Percentiles rank a stretch among this genome's conserved stretches.
Evolutionary conservation across 2,888 invertebrate genomes (phyloP).

Genomic region (Criorhina ranunculi): DNA sequence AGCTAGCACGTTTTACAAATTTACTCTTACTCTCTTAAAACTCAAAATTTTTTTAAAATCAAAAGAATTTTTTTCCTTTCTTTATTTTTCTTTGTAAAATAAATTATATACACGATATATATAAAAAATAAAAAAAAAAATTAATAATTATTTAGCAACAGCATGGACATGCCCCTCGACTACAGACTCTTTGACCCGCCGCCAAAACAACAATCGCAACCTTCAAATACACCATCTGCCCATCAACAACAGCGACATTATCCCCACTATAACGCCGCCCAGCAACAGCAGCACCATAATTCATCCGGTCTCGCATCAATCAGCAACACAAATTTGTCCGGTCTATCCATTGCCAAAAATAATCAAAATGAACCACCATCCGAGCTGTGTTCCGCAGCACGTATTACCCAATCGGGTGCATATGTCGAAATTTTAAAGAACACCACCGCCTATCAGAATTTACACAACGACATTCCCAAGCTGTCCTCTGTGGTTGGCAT

Average conservation of each 20-base stretch:
- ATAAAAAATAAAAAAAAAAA: too few species aligned
- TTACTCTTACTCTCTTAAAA: neutral
- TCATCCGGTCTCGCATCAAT: slow-evolving; percentile 78
- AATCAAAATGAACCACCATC: slow-evolving; percentile 81
- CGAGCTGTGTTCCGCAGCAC: slow-evolving; percentile 78
- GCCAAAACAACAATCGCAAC: slow-evolving; percentile 81
- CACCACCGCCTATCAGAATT: slow-evolving; percentile 61
- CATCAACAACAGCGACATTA: slow-evolving; percentile 76
- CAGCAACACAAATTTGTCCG: slow-evolving; percentile 82
- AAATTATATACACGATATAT: slow-evolving; percentile 8
- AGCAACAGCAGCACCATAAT: slow-evolving; percentile 80
- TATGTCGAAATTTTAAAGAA: slow-evolving; percentile 83
- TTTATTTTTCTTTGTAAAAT: slow-evolving; percentile 2
- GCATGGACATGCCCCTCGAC: slow-evolving; percentile 83
- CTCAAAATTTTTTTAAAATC: neutral
- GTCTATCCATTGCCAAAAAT: slow-evolving; percentile 80
- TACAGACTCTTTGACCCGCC: slow-evolving; percentile 83
- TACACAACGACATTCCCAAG: slow-evolving; percentile 45
- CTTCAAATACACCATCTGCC: slow-evolving; percentile 69
- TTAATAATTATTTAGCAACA: slow-evolving; percentile 78
- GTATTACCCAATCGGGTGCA: slow-evolving; percentile 82
- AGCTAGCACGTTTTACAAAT: neutral
- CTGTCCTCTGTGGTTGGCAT: slow-evolving; percentile 22
- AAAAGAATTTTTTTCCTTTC: neutral
- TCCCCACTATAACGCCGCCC: slow-evolving; percentile 75